These are phyloP conservation scores for Margaritifera margaritifera DNA, from an alignment of 2,888 invertebrate genomes.

Conservation along the genomic window DNA sequence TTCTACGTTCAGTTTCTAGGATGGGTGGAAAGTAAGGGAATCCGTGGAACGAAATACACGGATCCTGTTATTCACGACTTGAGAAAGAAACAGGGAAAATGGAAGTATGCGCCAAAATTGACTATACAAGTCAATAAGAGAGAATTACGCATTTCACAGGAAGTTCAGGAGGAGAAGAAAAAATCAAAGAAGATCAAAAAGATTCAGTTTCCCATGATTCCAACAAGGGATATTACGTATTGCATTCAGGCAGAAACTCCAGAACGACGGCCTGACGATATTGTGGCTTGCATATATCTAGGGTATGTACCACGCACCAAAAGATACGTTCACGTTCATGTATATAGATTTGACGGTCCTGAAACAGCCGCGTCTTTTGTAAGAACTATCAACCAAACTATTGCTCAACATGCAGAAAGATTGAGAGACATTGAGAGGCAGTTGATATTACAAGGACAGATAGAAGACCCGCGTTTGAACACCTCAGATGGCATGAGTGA, in stretches of 20 bases:
- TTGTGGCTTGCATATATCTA: conserved; percentile 93
- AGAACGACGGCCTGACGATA: conserved; percentile 84
- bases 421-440: conserved; percentile 84
- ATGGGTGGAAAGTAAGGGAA: conserved; percentile 92
- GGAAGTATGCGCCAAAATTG: conserved; percentile 88
- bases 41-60: conserved; percentile 87
- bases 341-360: conserved; percentile 93
- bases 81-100: conserved; percentile 87
- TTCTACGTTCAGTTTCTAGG: conserved; percentile 84
- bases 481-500: conserved; percentile 48
- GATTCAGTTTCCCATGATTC: conserved; percentile 79
- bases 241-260: conserved; percentile 82
- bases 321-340: conserved; percentile 96
- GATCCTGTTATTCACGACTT: conserved; percentile 88
- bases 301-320: conserved; percentile 95
- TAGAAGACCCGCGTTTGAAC: conserved; percentile 46
- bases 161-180: conserved; percentile 72
- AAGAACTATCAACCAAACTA: conserved; percentile 86
- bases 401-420: conserved; percentile 87
- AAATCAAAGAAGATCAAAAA: conserved; percentile 74
- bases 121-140: conserved; percentile 80
- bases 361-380: conserved; percentile 92
- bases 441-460: conserved; percentile 57
- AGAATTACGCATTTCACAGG: conserved; percentile 95
- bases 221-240: conserved; percentile 83